Evolutionary conservation across 2,888 invertebrate genomes (phyloP).

Genomic region (Trichogramma evanescens): DNA sequence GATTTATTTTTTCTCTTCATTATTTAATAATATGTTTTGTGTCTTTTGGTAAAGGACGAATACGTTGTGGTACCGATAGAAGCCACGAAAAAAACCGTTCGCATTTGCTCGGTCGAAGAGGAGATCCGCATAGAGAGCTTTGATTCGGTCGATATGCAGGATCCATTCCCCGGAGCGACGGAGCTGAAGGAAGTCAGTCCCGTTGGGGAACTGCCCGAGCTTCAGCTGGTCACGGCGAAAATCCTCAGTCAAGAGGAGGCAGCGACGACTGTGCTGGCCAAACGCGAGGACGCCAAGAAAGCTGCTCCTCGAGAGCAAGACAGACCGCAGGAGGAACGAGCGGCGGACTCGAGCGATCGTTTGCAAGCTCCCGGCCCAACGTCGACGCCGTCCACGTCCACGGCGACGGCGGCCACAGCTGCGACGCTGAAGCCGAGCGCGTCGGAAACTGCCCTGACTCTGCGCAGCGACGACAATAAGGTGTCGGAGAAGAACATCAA

Average conservation of each 20-base stretch:
- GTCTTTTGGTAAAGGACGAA: not conserved
- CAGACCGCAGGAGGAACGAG: constrained; percentile 6
- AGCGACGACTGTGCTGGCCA: constrained; percentile 15
- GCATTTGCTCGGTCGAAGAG: constrained; percentile 28
- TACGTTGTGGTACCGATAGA: constrained; percentile 2
- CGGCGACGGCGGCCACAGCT: not conserved
- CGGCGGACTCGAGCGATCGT: not conserved
- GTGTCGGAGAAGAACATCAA: constrained; percentile 45
- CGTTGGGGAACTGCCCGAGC: constrained; percentile 24
- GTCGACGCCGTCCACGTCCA: not conserved
- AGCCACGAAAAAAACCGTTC: constrained; percentile 23
- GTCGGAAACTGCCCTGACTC: constrained; percentile 32
- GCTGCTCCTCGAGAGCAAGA: constrained; percentile 9
- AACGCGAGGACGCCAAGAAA: not conserved
- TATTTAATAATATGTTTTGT: not conserved
- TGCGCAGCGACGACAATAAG: constrained; percentile 26
- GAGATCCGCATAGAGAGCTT: constrained; percentile 19
- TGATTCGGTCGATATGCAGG: constrained; percentile 18
- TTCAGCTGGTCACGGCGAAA: constrained; percentile 35
- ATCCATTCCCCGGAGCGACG: constrained; percentile 3
- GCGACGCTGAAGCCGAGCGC: constrained; percentile 28
- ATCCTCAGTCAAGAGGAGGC: constrained; percentile 41
- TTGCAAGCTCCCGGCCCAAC: no score
- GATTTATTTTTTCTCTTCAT: not conserved
- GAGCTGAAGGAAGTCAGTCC: not conserved